phyloP scores from a whole-genome alignment of 2,113 vertebrate genomes.

The Corvus cornix region DNA sequence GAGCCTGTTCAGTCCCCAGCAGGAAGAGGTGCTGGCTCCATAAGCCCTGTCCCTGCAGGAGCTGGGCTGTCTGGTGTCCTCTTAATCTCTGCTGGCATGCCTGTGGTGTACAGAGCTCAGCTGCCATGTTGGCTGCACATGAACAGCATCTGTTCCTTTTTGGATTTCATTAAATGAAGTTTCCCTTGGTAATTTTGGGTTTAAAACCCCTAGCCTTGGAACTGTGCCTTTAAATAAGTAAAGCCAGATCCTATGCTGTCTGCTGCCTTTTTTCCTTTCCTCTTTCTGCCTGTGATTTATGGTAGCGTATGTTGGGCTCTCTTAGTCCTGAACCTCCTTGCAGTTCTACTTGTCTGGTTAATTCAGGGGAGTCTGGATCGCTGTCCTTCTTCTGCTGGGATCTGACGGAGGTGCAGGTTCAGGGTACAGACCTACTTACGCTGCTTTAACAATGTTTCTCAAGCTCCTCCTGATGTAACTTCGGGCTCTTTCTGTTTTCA shows the following conservation, averaged over 20 bases:
- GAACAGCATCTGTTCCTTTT: not conserved
- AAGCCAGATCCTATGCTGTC: not conserved
- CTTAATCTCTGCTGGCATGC: not conserved
- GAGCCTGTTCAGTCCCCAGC: not conserved
- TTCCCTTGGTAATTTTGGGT: not conserved
- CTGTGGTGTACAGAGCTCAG: not conserved
- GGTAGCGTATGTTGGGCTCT: accelerated
- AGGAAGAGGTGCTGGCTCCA: not conserved
- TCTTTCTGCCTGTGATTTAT: not conserved
- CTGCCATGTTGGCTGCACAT: not conserved
- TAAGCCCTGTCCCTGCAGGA: not conserved
- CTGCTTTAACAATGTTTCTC: not conserved
- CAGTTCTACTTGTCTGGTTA: not conserved
- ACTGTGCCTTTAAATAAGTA: not conserved
- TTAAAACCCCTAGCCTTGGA: not conserved
- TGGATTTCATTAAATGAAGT: not conserved
- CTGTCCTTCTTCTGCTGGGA: not conserved
- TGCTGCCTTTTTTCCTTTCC: not conserved
- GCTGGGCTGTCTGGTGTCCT: not conserved
- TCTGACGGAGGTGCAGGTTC: not conserved
- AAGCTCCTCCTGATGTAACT: not conserved
- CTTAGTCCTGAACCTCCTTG: not conserved
- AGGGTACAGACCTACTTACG: not conserved
- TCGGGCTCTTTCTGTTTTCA: not conserved
- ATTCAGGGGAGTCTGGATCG: not conserved